Conservation (phyloP, 2,113 vertebrate species). For the Ptilorrhoa leucosticta region DNA sequence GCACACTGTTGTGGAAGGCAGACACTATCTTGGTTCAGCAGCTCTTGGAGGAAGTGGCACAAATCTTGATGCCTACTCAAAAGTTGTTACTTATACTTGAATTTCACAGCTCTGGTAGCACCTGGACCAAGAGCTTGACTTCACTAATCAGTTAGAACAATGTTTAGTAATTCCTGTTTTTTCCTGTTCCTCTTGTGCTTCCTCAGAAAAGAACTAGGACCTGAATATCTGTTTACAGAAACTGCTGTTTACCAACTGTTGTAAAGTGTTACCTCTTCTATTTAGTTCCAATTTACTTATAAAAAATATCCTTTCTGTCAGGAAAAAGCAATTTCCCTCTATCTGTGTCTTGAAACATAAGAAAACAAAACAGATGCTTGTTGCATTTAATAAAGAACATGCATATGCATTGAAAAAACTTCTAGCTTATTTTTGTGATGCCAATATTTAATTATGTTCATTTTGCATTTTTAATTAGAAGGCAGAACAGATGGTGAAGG, state of each 20-base stretch:
- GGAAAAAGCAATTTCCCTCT: conserved; percentile 54
- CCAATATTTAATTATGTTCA: conserved; percentile 70
- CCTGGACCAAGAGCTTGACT: background rate
- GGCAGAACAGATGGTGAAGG: conserved; percentile 64
- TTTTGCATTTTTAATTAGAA: conserved; percentile 72
- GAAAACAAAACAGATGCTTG: conserved; percentile 69
- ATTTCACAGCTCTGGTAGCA: background rate
- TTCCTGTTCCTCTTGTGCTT: background rate
- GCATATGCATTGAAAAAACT: conserved; percentile 60
- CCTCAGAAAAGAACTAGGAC: background rate
- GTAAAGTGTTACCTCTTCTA: conserved; percentile 8
- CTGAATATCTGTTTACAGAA: conserved; percentile 12
- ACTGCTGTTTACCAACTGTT: background rate
- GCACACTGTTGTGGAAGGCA: background rate
- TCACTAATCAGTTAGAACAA: background rate
- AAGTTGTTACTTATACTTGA: background rate
- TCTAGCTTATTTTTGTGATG: conserved; percentile 65
- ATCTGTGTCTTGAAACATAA: conserved; percentile 62
- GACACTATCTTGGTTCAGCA: background rate
- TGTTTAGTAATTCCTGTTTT: background rate
- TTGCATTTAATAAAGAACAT: conserved; percentile 67
- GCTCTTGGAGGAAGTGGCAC: background rate
- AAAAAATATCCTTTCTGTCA: conserved; percentile 59
- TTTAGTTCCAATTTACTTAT: conserved; percentile 53
- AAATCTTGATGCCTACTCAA: background rate